Percentiles rank a stretch among this genome's conserved stretches.
phyloP scores from a whole-genome alignment of 2,113 vertebrate genomes.

The Rattus rattus region DNA sequence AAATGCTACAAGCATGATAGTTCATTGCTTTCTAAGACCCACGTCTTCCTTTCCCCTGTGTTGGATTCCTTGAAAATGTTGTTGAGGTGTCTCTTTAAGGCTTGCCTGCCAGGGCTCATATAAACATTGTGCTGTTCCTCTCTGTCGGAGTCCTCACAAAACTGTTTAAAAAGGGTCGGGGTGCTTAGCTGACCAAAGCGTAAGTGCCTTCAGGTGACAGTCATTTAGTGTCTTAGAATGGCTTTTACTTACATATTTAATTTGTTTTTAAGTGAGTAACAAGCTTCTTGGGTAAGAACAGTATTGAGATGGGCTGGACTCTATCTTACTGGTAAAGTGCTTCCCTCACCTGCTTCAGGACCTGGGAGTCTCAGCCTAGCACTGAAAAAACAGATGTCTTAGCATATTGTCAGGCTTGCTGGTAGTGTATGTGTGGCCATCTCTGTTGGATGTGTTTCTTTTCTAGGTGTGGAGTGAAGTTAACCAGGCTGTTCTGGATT shows the following conservation, averaged over 20 bases:
- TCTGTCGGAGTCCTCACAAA: neutral
- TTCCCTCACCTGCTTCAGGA: neutral
- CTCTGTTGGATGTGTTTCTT: neutral
- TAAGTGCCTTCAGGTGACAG: neutral
- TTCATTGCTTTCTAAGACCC: fast-evolving
- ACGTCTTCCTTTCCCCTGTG: neutral
- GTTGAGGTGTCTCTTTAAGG: neutral
- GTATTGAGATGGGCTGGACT: neutral
- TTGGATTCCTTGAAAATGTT: fast-evolving
- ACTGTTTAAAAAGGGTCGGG: neutral
- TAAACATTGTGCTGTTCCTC: fast-evolving
- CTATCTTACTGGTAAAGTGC: fast-evolving
- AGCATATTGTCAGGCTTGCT: neutral
- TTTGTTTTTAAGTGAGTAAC: neutral
- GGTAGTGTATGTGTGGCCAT: too few species aligned
- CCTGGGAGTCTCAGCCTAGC: neutral
- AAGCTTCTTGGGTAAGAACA: neutral
- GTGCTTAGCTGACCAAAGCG: neutral
- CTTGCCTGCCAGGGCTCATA: fast-evolving
- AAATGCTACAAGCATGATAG: too few species aligned
- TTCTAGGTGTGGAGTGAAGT: constrained; percentile 98
- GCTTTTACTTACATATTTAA: fast-evolving
- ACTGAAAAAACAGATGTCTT: neutral
- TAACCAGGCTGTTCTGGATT: constrained; percentile 96
- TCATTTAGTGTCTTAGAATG: neutral